Evolutionary conservation across 2,113 vertebrate genomes (phyloP).

Genomic region (Tautogolabrus adspersus): DNA sequence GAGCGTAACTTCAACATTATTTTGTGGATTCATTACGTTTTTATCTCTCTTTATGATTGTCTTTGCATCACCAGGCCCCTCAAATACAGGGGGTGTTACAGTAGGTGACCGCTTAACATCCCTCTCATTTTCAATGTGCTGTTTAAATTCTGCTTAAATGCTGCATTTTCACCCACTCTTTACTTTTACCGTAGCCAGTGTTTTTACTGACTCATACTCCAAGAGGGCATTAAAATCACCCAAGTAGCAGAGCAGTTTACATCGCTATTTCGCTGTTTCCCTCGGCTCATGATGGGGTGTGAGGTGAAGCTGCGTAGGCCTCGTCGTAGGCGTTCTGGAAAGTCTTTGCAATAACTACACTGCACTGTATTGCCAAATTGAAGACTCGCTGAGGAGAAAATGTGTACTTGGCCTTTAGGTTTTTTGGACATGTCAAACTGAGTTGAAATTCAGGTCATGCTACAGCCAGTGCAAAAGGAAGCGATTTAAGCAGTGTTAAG

Average conservation of each 20-base stretch:
- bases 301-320: slow-evolving; percentile 42
- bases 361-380: slow-evolving; percentile 3
- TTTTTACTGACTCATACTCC: slow-evolving; percentile 28
- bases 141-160: slow-evolving; percentile 19
- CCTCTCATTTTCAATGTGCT: background rate
- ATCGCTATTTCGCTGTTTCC: slow-evolving; percentile 8
- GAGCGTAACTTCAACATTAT: background rate
- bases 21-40: slow-evolving; percentile 5
- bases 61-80: background rate
- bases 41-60: background rate
- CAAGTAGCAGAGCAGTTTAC: slow-evolving; percentile 9
- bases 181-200: background rate
- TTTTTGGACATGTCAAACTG: slow-evolving; percentile 17
- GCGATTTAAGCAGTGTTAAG: slow-evolving; percentile 16
- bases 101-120: background rate
- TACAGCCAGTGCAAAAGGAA: slow-evolving; percentile 9
- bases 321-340: slow-evolving; percentile 27
- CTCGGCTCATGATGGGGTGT: slow-evolving; percentile 13
- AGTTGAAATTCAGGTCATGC: slow-evolving; percentile 28
- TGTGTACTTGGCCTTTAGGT: slow-evolving; percentile 13
- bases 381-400: slow-evolving; percentile 26
- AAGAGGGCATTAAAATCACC: slow-evolving; percentile 21
- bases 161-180: slow-evolving; percentile 4
- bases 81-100: background rate
- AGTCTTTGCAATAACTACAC: slow-evolving; percentile 26